Conservation (phyloP, 2,888 invertebrate genomes). For the Argyresthia albistria region DNA sequence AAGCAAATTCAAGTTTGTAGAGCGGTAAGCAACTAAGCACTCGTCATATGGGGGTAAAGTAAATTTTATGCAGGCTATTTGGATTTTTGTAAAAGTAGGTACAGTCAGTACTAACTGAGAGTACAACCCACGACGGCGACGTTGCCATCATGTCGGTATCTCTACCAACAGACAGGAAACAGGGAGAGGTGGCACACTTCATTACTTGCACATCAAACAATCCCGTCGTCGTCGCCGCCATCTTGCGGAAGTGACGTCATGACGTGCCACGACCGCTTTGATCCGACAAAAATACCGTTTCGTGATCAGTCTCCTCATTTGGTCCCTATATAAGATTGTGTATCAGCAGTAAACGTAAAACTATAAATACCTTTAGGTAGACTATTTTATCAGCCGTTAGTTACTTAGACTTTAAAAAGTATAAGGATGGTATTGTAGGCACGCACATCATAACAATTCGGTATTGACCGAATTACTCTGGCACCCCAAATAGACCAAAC, state of each 20-base stretch:
- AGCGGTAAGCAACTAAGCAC: no score
- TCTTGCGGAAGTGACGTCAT: slow-evolving; percentile 57
- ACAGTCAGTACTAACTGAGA: no score
- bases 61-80: no score
- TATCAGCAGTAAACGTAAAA: not conserved
- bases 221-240: slow-evolving; percentile 55
- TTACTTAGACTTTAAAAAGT: no score
- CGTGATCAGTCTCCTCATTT: slow-evolving; percentile 22
- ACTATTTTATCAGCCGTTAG: no score
- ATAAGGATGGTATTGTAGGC: no score
- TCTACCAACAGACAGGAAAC: slow-evolving; percentile 60
- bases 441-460: no score
- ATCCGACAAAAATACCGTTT: slow-evolving; percentile 55
- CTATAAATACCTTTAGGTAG: not conserved
- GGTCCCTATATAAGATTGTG: not conserved
- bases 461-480: no score
- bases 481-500: no score
- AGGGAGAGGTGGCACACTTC: slow-evolving; percentile 66
- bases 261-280: slow-evolving; percentile 46
- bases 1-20: no score
- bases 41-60: no score
- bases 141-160: slow-evolving; percentile 48
- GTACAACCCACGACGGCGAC: not conserved
- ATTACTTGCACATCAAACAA: slow-evolving; percentile 73
- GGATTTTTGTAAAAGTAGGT: no score